Base-by-base conservation (phyloP, 1,140 invertebrate genomes). In the Tetraneura akinire region DNA sequence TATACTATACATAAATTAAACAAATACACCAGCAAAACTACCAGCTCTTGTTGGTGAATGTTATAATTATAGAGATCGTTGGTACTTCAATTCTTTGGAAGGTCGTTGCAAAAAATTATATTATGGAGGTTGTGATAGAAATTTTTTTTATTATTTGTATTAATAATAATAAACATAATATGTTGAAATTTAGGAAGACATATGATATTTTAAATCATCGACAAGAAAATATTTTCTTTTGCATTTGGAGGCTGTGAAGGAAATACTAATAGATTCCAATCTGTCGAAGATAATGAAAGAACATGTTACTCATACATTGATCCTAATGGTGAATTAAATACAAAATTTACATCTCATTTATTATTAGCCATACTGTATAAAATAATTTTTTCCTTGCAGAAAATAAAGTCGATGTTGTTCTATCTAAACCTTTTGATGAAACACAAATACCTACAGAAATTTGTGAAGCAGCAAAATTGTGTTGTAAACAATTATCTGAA, bases 181-280 rank as follows among this genome's bases (percentile, higher is more conserved):
- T n/a, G 10, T 6, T 51, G 29, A n/a, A 13, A 29, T 71, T 11
- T 71, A 84, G 82, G 64, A 83, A 1, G 32, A 80, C 49, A 71
- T 82, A 29, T 84, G 83, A 83, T 95, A 92, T 87, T 97, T 91
- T 85, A 91, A 96, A 84, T 83, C 85, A 0, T 84, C 85, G 0
- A 85, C 85, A 1, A 86, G 87, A 53, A 85, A 83, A 11, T 96
- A 94, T 84, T 89, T 42, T 88, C 90, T 23, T 96, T 96, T 85
- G 86, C 89, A 8, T 96, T 94, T 84, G 90, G 91, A 11, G 94
- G 94, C 11, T 96, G 94, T 85, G 90, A 90, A 66, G 94, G 94
- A 62, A 96, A 95, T 84, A 90, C 90, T 21, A 96, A 96, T 84
- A 88, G 92, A 84, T 96, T 93, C 86, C 84, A 90, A 57, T 87